Base-by-base conservation (phyloP, 2,113 vertebrate genomes). In the Ameiurus melas region DNA sequence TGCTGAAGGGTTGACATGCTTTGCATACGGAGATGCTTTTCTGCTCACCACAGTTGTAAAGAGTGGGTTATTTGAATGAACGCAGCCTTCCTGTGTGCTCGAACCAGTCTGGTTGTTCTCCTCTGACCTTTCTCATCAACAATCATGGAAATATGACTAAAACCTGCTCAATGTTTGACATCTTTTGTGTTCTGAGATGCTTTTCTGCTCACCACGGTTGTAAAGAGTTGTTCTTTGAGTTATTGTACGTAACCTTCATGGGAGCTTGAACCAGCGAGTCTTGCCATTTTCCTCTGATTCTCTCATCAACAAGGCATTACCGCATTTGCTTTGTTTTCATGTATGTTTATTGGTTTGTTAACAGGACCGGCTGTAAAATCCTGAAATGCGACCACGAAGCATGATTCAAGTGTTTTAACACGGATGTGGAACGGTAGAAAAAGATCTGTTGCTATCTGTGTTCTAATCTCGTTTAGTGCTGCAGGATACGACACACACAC, bases 371-470 rank as follows among this genome's bases (percentile, higher is more conserved):
- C 33, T 60, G 55, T 43, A 17, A 60, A 77, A 3, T 47, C n/a
- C 27, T 79, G 27, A 33, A 57, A 36, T 36, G 39, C 4, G n/a
- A 47, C n/a, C 70, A 0, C 27, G 55, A 55, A 43, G 2, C 39
- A 13, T 78, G 85, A 51, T 47, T 79, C 64, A 62, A 86, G 30
- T 27, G 30, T 51, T 86, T 86, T 62, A 86, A 33, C 20, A n/a
- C 1, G 0, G 36, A 47, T 75, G 33, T 77, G 71, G 85, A 39
- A 20, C 64, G 22, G 55, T 36, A 39, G 36, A 64, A n/a, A 53
- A 85, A 53, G 22, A 68, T 86, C 43, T 2, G 19, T 17, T 86
- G 85, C 43, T 86, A 12, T 66, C 75, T 81, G 73, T 25, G 36
- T 70, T 86, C 53, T 53, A n/a, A 71, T 87, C 66, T 14, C 14